Evolutionary conservation across 37 sponge, comb jelly and placozoan genomes (phyloP).

Genomic region (Geodia barretti): DNA sequence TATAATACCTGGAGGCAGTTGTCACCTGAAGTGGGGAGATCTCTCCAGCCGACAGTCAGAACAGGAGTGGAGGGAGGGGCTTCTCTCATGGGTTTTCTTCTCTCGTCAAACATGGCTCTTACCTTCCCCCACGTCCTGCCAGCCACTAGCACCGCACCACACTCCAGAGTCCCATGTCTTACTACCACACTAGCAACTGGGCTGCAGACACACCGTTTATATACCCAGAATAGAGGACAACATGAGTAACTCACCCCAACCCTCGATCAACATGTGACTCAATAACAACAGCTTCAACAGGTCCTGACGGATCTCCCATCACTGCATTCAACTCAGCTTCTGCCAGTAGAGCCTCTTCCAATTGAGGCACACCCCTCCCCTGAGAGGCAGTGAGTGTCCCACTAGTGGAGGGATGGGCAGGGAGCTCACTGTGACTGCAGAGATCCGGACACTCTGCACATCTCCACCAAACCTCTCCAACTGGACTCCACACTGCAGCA

Average conservation of each 20-base stretch:
- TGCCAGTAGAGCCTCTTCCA: slow-evolving; percentile 74
- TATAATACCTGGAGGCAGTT: slow-evolving; percentile 49
- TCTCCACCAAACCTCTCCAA: slow-evolving; percentile 89
- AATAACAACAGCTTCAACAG: slow-evolving; percentile 72
- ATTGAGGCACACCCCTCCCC: slow-evolving; percentile 52
- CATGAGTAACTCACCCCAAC: slow-evolving; percentile 56
- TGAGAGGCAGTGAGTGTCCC: not conserved
- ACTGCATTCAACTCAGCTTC: slow-evolving; percentile 69
- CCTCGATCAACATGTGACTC: slow-evolving; percentile 64
- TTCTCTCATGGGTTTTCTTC: not conserved
- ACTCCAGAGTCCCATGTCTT: slow-evolving; percentile 61
- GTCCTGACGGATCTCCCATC: slow-evolving; percentile 54
- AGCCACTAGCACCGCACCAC: slow-evolving; percentile 60
- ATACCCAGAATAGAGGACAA: not conserved
- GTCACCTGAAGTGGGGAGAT: slow-evolving; percentile 67
- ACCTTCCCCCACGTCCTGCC: slow-evolving; percentile 73
- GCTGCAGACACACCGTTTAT: slow-evolving; percentile 18
- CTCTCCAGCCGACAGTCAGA: slow-evolving; percentile 75
- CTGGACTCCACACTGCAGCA: slow-evolving; percentile 78
- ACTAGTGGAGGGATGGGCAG: not conserved
- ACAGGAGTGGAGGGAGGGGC: slow-evolving; percentile 79
- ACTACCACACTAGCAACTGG: slow-evolving; percentile 72
- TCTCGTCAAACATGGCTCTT: slow-evolving; percentile 47
- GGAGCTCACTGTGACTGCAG: slow-evolving; percentile 71
- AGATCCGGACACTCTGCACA: slow-evolving; percentile 79